phyloP scores from a whole-genome alignment of 2,797 vertebrate species.

The Peromyscus nudipes region DNA sequence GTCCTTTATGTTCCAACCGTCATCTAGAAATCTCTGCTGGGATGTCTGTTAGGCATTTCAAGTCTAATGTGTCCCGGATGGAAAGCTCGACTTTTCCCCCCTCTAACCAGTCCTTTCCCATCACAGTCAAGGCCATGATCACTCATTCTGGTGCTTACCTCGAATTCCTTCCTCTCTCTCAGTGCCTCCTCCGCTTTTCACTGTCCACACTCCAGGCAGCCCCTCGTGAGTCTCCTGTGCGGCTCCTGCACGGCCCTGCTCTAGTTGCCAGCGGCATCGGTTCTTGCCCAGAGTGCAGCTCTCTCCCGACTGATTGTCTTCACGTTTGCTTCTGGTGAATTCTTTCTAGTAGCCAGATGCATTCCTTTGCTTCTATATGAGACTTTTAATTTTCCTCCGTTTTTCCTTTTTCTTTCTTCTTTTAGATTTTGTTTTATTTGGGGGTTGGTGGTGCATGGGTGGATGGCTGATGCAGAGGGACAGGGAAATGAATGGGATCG shows the following conservation, averaged over 20 bases:
- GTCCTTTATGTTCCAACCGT: background rate
- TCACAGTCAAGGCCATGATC: background rate
- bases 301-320: background rate
- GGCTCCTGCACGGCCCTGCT: background rate
- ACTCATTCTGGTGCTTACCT: background rate
- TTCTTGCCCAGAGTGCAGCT: background rate
- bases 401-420: background rate
- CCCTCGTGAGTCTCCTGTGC: background rate
- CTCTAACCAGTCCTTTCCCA: background rate
- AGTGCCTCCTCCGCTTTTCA: background rate
- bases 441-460: background rate
- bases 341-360: background rate
- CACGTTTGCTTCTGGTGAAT: slow-evolving; percentile 1
- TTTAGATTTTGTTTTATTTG: background rate
- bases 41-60: background rate
- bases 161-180: background rate
- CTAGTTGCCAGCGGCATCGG: background rate
- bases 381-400: background rate
- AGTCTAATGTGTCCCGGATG: background rate
- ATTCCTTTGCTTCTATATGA: background rate
- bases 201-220: background rate
- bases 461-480: background rate
- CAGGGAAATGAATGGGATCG: background rate
- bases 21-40: slow-evolving; percentile 5
- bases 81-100: slow-evolving; percentile 13